Conservation (phyloP, 2,888 invertebrate genomes). For the Dysmachus trigonus region DNA sequence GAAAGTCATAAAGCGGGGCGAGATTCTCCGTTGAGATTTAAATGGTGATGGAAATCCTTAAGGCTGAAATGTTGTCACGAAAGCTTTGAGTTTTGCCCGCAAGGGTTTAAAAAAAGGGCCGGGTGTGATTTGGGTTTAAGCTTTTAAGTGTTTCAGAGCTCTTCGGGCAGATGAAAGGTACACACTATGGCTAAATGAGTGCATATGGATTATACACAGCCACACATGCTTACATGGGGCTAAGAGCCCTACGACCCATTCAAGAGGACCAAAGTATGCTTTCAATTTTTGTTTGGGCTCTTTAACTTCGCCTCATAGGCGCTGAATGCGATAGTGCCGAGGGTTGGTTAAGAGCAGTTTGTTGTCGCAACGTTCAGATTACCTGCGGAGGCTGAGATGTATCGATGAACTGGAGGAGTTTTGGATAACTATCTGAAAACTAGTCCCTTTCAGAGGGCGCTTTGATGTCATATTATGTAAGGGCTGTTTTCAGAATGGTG, state of each 20-base stretch:
- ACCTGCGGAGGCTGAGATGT: neutral
- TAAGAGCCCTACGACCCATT: neutral
- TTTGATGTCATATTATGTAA: neutral
- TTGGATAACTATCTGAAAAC: neutral
- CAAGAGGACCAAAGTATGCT: neutral
- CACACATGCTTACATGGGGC: neutral
- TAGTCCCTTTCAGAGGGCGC: neutral
- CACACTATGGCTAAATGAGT: neutral
- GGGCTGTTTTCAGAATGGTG: neutral
- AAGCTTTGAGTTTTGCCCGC: neutral
- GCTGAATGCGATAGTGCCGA: neutral
- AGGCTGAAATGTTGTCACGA: slow-evolving; percentile 7
- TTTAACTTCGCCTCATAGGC: neutral
- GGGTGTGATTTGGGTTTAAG: slow-evolving; percentile 19
- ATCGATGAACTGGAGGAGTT: neutral
- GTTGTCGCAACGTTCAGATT: neutral
- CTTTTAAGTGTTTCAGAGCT: slow-evolving; percentile 7
- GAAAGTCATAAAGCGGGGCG: slow-evolving; percentile 14
- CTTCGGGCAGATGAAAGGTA: neutral
- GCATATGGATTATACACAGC: neutral
- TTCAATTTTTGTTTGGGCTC: slow-evolving; percentile 1
- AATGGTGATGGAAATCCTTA: slow-evolving; percentile 25
- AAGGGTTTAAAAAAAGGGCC: slow-evolving; percentile 10
- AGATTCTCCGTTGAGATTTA: slow-evolving; percentile 26
- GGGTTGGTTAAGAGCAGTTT: slow-evolving; percentile 4